These are phyloP conservation scores for Anomalospiza imberbis DNA, from an alignment of 2,797 vertebrate species.

Conservation along the genomic window DNA sequence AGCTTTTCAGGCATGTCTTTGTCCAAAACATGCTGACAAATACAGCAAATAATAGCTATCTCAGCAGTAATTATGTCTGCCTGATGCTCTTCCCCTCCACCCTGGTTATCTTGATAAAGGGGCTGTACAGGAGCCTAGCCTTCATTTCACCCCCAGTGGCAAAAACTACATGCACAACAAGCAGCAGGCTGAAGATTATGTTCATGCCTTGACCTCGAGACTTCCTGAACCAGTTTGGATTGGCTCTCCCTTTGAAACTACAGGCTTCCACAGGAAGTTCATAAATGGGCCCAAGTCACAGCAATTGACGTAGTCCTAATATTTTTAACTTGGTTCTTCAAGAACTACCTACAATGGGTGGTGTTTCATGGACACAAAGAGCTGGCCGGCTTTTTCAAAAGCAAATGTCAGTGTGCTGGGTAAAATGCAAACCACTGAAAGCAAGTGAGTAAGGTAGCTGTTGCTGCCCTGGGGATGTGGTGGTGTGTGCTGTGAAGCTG, in stretches of 20 bases:
- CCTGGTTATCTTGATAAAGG: not conserved
- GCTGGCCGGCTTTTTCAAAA: not conserved
- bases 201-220: conserved; percentile 49
- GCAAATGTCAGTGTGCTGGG: not conserved
- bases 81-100: conserved; percentile 12
- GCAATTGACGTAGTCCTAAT: conserved; percentile 49
- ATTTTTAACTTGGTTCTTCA: conserved; percentile 56
- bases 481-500: not conserved
- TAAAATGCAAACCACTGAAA: not conserved
- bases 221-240: conserved; percentile 66
- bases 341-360: conserved; percentile 27
- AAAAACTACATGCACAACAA: conserved; percentile 14
- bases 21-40: conserved; percentile 9
- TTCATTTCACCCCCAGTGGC: not conserved
- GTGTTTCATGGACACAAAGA: not conserved
- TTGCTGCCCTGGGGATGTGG: not conserved
- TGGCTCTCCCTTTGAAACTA: conserved; percentile 43
- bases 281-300: conserved; percentile 61
- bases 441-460: not conserved
- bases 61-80: not conserved
- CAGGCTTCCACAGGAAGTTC: conserved; percentile 54
- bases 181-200: conserved; percentile 26
- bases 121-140: not conserved
- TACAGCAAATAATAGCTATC: not conserved
- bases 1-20: not conserved